phyloP scores from a whole-genome alignment of 1,140 invertebrate genomes.

The Papilio helenus region DNA sequence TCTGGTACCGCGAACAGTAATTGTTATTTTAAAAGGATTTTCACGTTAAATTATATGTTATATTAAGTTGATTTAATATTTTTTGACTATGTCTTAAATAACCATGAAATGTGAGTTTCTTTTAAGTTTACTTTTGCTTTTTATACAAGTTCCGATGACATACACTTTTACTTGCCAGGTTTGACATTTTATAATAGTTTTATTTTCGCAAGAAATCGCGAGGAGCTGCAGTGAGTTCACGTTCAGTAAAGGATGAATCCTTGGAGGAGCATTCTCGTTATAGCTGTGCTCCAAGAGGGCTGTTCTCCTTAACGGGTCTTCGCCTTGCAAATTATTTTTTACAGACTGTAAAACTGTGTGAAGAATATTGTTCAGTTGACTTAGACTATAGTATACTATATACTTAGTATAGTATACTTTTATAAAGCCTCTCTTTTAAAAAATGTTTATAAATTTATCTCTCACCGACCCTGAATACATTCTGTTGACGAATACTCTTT shows the following conservation, averaged over 20 bases:
- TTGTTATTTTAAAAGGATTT: not conserved
- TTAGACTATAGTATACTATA: no score
- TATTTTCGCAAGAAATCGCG: not conserved
- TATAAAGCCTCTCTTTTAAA: no score
- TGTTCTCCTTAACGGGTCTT: slow-evolving; percentile 2
- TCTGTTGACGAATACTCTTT: no score
- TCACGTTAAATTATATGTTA: not conserved
- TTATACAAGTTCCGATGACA: not conserved
- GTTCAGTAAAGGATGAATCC: slow-evolving; percentile 27
- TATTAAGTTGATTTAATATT: no score
- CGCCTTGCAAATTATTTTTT: slow-evolving; percentile 14
- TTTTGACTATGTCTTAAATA: no score
- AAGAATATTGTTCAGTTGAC: no score
- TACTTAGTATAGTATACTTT: no score
- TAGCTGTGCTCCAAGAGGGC: not conserved
- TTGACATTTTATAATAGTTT: slow-evolving; percentile 5
- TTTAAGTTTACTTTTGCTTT: not conserved
- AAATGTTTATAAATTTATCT: no score
- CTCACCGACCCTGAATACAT: no score
- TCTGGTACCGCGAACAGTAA: not conserved
- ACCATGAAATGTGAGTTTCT: no score
- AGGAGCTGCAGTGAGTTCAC: not conserved
- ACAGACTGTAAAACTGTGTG: not conserved
- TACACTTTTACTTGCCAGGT: not conserved
- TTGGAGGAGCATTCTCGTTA: slow-evolving; percentile 20